These are phyloP conservation scores for Calypte anna DNA, from an alignment of 2,113 vertebrate genomes.

Conservation along the genomic window DNA sequence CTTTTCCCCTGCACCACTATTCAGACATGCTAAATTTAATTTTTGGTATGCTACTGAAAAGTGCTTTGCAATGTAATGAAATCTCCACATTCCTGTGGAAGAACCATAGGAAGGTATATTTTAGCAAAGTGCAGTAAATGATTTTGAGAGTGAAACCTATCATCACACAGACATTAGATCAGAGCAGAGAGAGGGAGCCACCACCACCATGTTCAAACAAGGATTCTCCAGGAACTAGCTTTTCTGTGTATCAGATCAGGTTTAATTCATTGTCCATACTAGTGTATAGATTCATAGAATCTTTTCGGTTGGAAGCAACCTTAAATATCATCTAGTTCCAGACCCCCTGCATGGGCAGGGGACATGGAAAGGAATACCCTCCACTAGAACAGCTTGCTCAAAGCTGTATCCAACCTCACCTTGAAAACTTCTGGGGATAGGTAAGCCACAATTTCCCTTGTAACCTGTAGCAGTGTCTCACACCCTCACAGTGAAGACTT, in stretches of 20 bases:
- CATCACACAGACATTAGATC: fast-evolving
- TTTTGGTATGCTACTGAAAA: not conserved
- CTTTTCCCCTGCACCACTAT: not conserved
- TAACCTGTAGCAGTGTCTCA: too few species aligned
- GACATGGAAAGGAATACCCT: too few species aligned
- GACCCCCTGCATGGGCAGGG: too few species aligned
- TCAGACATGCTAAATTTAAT: not conserved
- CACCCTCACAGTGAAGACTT: too few species aligned
- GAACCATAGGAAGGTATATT: not conserved
- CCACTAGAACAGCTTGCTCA: too few species aligned
- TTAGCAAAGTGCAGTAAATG: not conserved
- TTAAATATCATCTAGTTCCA: too few species aligned
- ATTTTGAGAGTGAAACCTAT: not conserved
- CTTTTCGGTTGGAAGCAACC: too few species aligned
- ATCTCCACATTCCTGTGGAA: not conserved
- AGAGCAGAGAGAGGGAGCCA: not conserved
- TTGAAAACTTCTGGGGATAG: too few species aligned
- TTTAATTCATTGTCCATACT: not conserved
- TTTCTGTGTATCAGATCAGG: not conserved
- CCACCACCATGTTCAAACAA: not conserved
- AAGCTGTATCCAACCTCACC: too few species aligned
- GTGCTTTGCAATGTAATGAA: not conserved
- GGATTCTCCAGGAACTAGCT: not conserved
- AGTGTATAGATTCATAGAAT: not conserved
- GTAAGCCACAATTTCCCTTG: too few species aligned